These are phyloP conservation scores for Megaceryle maxima DNA, from an alignment of 2,113 vertebrate genomes.

Conservation along the genomic window DNA sequence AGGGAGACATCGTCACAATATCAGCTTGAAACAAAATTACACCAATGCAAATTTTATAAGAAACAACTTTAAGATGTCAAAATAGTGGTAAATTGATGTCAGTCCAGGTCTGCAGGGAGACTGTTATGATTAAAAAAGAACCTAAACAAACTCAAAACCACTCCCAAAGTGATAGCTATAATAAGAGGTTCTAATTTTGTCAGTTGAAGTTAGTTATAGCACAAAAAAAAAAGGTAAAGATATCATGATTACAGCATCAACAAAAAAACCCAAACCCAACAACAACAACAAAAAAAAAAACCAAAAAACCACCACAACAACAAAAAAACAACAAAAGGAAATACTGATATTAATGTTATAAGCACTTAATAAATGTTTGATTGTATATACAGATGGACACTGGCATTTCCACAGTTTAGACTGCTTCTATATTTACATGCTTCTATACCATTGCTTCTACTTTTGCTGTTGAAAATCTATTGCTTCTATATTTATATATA, in stretches of 20 bases:
- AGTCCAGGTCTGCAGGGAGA: slow-evolving; percentile 42
- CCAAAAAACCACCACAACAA: no score
- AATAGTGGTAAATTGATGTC: slow-evolving; percentile 63
- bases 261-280: neutral
- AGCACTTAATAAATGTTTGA: neutral
- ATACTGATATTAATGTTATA: neutral
- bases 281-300: neutral
- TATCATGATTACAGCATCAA: neutral
- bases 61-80: slow-evolving; percentile 68
- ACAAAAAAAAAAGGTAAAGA: neutral
- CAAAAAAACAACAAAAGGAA: neutral
- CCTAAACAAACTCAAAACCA: slow-evolving; percentile 46
- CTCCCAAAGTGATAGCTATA: neutral
- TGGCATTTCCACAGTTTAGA: neutral
- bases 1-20: slow-evolving; percentile 48
- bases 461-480: neutral
- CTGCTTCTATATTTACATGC: neutral
- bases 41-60: slow-evolving; percentile 59
- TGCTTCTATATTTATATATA: neutral
- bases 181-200: slow-evolving; percentile 15
- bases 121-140: slow-evolving; percentile 26
- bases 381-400: neutral
- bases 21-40: slow-evolving; percentile 64
- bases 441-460: no score
- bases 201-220: neutral